Percentiles rank a stretch among this genome's conserved stretches.
Evolutionary conservation across 2,888 invertebrate species (phyloP).

Genomic region (Isoperla grammatica): DNA sequence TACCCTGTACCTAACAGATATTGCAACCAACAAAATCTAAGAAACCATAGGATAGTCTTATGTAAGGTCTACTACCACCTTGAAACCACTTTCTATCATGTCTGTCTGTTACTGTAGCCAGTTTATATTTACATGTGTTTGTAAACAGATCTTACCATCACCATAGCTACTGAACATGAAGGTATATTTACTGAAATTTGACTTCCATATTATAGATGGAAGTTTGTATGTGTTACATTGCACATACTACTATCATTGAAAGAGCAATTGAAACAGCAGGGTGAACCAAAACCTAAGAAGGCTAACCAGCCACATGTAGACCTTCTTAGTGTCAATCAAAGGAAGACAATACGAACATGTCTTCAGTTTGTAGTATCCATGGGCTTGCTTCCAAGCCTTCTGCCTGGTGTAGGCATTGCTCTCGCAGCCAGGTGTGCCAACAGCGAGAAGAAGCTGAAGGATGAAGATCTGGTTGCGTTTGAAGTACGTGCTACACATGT

Average conservation of each 20-base stretch:
- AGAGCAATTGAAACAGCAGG: constrained; percentile 19
- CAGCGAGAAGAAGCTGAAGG: constrained; percentile 40
- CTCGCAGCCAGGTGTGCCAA: constrained; percentile 44
- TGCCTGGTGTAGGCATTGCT: constrained; percentile 59
- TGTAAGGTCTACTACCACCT: too few relatives aligned
- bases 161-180: neutral
- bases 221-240: constrained; percentile 29
- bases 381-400: constrained; percentile 60
- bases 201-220: constrained; percentile 27
- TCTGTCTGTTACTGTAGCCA: too few relatives aligned
- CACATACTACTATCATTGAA: constrained; percentile 31
- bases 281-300: neutral
- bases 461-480: constrained; percentile 42
- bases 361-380: constrained; percentile 58
- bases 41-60: too few relatives aligned
- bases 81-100: too few relatives aligned
- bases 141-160: neutral
- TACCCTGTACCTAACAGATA: too few relatives aligned
- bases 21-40: too few relatives aligned
- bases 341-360: constrained; percentile 55
- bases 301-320: constrained; percentile 16
- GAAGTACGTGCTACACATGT: constrained; percentile 42
- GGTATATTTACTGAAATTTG: neutral
- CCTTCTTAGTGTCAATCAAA: constrained; percentile 25
- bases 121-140: too few relatives aligned